Base-by-base conservation (phyloP, 64 coral and sea anemone genomes). In the Pocillopora verrucosa region DNA sequence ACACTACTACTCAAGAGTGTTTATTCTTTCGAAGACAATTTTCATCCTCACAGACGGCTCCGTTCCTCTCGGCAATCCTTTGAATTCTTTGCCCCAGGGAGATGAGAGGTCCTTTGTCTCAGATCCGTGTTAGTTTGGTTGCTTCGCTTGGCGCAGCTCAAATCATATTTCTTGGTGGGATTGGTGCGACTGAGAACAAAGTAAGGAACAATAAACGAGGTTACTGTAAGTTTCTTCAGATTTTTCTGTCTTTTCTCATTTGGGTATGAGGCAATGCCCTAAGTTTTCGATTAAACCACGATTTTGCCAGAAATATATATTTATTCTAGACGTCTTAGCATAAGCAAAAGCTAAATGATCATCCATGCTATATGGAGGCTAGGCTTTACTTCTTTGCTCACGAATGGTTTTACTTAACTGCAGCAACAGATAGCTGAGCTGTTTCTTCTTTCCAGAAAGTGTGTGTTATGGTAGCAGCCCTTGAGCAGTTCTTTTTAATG, bases 401-500 rank as follows among this genome's bases (percentile, higher is more conserved):
- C 30, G 30, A 30, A 30, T 30, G 30, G 82, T 37, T 72, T 91
- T 59, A 3, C 10, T 36, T 78, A 1, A 38, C 11, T 11, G 2
- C 34, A 34, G n/a, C 22, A 7, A 30, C 26, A 16, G 65, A 9
- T 69, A 22, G 22, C 72, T 74, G 12, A 60, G 0, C 38, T 79
- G 56, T 74, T 75, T 11, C 34, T 85, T 63, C 56, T 10, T 88
- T 82, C 10, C 38, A 89, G 91, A 77, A 24, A 0, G 35, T 16
- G 0, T 89, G 91, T 36, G 87, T 88, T 5, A 62, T 65, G 5
- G 76, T 89, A 34, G 91, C 76, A 61, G 91, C 86, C 15, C n/a
- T 93, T 1, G 56, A 89, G 1, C 91, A 93, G 58, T 93, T 77
- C 30, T 93, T 93, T 69, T 59, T 93, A 3, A 38, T 89, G 36